Evolutionary conservation across 2,888 invertebrate species (phyloP), one percentile per base, ranked within the genome.

Genomic region (Acleris sparsana): DNA sequence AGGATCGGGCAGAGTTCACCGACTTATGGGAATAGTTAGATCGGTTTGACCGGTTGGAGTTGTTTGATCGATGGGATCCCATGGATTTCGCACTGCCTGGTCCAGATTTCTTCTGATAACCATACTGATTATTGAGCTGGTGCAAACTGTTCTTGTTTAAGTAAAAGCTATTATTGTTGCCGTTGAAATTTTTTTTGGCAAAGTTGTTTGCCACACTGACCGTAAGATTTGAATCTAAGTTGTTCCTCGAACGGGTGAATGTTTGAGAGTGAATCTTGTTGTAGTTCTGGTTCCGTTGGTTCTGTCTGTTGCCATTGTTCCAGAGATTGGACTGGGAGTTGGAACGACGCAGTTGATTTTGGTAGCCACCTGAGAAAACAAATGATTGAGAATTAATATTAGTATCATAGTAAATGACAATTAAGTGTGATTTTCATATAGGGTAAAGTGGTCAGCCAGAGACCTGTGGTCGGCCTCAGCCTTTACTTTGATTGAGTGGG

Each of bases 191-290:
- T 29, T 65, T 39, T 1, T 39, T 49, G 9, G 46, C 5, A 25
- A 66, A 48, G n/a, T 53, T 48, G 43, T 66, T 66, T 29, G 55
- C 33, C 3, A 66, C 57, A 7, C 66, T 66, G 3, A 66, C 66
- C 0, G 66, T 62, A 5, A 66, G 20, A 17, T 66, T 57, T 0
- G 56, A 22, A 22, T 65, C 51, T 0, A 20, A 49, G 46, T 44
- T 46, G 20, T 52, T 60, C 4, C 44, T n/a, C 7, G 44, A 13
- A 6, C 33, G 63, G 13, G 57, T 59, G 20, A 59, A 53, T 6
- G 59, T 59, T 49, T 59, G 64, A 1, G 46, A 53, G 33, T 22
- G 25, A 33, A 59, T 17, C 3, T 46, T 44, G 22, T 56, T 53
- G 52, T 61, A n/a, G 29, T 53, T 43, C 9, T 44, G 43, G 39